Evolutionary conservation across 1,140 invertebrate genomes (phyloP).

Genomic region (Araneus ventricosus): DNA sequence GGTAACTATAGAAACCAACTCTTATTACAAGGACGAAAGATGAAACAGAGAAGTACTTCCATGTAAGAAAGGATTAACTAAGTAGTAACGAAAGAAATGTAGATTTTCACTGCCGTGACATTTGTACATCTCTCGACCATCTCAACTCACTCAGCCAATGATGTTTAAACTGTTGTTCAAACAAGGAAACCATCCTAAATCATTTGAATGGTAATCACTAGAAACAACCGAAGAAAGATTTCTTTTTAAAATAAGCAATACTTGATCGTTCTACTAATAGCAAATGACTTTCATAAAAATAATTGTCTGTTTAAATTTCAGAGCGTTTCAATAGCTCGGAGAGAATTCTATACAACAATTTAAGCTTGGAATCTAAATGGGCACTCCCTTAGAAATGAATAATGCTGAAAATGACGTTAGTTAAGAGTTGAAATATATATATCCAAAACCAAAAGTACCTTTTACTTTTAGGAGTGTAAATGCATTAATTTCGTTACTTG

Average conservation of each 20-base stretch:
- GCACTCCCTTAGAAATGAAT: no score
- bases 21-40: not conserved
- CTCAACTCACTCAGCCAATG: not conserved
- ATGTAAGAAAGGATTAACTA: slow-evolving; percentile 32
- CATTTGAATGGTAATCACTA: not conserved
- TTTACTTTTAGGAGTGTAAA: no score
- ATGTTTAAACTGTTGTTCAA: not conserved
- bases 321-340: no score
- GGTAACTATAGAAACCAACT: slow-evolving; percentile 33
- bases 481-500: no score
- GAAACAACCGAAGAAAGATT: not conserved
- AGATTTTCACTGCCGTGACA: slow-evolving; percentile 6
- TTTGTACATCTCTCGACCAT: not conserved
- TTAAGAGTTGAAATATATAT: no score
- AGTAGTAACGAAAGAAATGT: not conserved
- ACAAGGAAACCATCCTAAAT: not conserved
- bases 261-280: not conserved
- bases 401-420: no score
- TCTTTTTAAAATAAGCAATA: not conserved
- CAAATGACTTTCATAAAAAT: not conserved
- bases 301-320: not conserved
- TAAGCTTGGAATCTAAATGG: no score
- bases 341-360: no score
- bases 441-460: no score
- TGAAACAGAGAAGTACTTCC: not conserved